Evolutionary conservation across 2,888 invertebrate genomes (phyloP).

Genomic region (Deilephila porcellus): DNA sequence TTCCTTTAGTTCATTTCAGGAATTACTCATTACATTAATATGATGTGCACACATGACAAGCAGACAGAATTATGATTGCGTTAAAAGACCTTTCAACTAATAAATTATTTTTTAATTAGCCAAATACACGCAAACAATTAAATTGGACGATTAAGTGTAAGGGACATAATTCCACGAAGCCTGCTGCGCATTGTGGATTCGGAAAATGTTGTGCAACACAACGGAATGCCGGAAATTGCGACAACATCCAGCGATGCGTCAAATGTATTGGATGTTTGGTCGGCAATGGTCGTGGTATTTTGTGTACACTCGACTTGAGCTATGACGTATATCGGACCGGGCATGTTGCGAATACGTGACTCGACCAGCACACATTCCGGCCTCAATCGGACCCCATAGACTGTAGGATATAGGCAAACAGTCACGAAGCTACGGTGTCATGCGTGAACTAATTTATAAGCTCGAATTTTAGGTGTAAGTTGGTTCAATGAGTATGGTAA

Average conservation of each 20-base stretch:
- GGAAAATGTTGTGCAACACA: conserved; percentile 13
- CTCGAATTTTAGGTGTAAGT: no score
- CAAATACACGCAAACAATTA: background rate
- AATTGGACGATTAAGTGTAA: background rate
- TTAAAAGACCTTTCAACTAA: background rate
- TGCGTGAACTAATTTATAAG: no score
- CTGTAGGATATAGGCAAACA: background rate
- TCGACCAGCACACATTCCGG: background rate
- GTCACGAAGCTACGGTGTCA: no score
- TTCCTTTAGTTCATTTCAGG: no score
- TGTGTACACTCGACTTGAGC: background rate
- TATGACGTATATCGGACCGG: background rate
- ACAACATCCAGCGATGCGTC: background rate
- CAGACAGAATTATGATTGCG: background rate
- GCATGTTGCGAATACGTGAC: background rate
- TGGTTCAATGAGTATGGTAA: no score
- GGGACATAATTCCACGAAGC: background rate
- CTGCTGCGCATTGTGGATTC: background rate
- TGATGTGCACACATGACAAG: no score
- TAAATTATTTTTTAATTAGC: background rate
- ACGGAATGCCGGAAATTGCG: conserved; percentile 3
- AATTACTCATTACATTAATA: no score
- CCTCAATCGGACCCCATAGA: background rate
- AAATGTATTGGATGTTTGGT: conserved; percentile 7
- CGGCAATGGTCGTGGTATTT: background rate